Evolutionary conservation across 2,888 invertebrate species (phyloP), one percentile per base, ranked within the genome.

Genomic region (Nasonovia ribisnigri): DNA sequence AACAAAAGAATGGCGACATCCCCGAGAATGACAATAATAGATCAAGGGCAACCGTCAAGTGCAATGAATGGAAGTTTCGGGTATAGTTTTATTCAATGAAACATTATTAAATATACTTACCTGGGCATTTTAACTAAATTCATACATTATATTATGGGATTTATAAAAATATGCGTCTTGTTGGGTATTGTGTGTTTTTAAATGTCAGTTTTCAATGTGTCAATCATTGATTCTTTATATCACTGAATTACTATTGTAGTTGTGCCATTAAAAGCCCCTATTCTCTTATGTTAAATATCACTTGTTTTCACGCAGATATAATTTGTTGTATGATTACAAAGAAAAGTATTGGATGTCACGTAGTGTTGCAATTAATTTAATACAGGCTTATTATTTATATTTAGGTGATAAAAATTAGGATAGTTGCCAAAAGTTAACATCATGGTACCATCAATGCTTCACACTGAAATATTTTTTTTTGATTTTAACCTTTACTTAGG

Each of bases 51-150:
- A 86, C 93, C 48, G 86, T 93, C 90, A 93, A 93, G 90, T 93
- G 93, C 93, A 93, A 93, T 93, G 93, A 93, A 93, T 93, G 93
- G 93, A 93, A 93, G 90, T 93, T 93, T 93, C 93, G 93, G 93
- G 93, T 93, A 93, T 87, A 93, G 93, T 93, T 93, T 93, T 93
- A 93, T 90, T 93, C 90, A 93, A 87, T 93, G 86, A 93, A 90
- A 93, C 43, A 93, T 93, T 90, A 93, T 92, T 92, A 92, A 67
- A 77, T 93, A 60, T 93, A 93, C 60, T 90, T 84, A 90, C 57
- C 60, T 90, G 93, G 93, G 54, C 90, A 90, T 90, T 93, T 93
- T 86, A 42, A 90, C 92, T 90, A 90, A 93, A 89, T 92, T 92
- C 92, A 77, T 92, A 77, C 13, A 93, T 67, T 77, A 77, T 77